Conservation (phyloP, 2,113 vertebrate genomes). For the Mus spicilegus region DNA sequence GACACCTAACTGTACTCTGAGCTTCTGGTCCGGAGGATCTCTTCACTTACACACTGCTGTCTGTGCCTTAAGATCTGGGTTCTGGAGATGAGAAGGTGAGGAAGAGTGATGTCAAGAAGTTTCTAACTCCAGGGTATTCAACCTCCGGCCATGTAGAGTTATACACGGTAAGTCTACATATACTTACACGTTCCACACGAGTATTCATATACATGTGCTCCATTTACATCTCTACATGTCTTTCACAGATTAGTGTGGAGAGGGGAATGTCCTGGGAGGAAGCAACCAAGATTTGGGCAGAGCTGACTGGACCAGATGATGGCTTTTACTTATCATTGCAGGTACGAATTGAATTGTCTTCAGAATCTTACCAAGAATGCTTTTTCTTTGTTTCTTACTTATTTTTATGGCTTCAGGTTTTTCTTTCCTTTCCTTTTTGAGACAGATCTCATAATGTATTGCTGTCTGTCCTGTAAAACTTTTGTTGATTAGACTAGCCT, state of each 20-base stretch:
- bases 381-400: not conserved
- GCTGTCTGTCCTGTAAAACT: not conserved
- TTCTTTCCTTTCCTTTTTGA: not conserved
- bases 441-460: not conserved
- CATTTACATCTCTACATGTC: not conserved
- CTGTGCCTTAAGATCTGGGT: constrained; percentile 91
- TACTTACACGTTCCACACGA: no score
- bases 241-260: constrained; percentile 95
- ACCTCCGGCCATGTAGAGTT: constrained; percentile 97
- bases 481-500: not conserved
- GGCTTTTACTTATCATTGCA: constrained; percentile 96
- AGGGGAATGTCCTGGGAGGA: constrained; percentile 99
- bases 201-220: not conserved
- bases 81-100: constrained; percentile 98
- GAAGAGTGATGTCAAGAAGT: constrained; percentile 95
- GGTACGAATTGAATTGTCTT: constrained; percentile 78
- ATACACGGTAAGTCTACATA: constrained; percentile 90
- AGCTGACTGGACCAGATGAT: constrained; percentile 95
- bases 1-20: not conserved
- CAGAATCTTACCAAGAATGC: not conserved
- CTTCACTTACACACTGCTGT: not conserved
- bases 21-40: not conserved
- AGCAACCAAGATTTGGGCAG: constrained; percentile 96
- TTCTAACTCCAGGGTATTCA: constrained; percentile 97
- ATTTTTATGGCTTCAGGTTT: not conserved